Percentiles rank a stretch among this genome's conserved stretches.
Evolutionary conservation across 2,797 vertebrate species (phyloP).

Genomic region (Chaenodraco wilsoni): DNA sequence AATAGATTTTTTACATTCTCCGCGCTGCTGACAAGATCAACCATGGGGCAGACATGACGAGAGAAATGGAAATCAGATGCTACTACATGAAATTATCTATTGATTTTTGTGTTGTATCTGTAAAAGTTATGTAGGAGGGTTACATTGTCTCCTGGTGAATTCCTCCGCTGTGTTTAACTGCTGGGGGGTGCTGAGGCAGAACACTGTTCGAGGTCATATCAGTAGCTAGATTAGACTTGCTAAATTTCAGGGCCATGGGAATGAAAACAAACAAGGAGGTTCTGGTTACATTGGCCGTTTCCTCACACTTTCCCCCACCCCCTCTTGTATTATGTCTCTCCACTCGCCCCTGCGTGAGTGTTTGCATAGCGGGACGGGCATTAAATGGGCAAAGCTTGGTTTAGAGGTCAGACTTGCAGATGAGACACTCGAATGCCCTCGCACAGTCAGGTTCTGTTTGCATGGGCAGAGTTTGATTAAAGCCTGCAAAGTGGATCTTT

Average conservation of each 20-base stretch:
- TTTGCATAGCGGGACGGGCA: constrained; percentile 57
- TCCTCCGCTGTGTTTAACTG: constrained; percentile 45
- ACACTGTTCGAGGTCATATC: constrained; percentile 67
- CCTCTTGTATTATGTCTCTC: constrained; percentile 8
- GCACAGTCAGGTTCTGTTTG: constrained; percentile 50
- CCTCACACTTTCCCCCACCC: constrained; percentile 37
- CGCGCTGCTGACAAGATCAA: constrained; percentile 43
- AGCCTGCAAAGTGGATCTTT: constrained; percentile 46
- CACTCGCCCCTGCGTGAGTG: constrained; percentile 41
- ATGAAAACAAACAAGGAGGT: constrained; percentile 78
- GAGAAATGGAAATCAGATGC: constrained; percentile 70
- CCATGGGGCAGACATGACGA: constrained; percentile 42
- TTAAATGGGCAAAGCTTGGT: constrained; percentile 56
- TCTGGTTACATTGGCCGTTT: constrained; percentile 69
- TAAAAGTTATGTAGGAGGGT: constrained; percentile 51
- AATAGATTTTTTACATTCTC: constrained; percentile 45
- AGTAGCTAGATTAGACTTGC: constrained; percentile 74
- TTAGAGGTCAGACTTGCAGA: constrained; percentile 71
- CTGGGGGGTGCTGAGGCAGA: constrained; percentile 56
- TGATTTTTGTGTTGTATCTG: constrained; percentile 69
- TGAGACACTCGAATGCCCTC: constrained; percentile 53
- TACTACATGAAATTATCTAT: constrained; percentile 77
- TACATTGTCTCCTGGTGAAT: constrained; percentile 51
- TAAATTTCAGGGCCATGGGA: constrained; percentile 81
- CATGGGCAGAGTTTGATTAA: constrained; percentile 64